phyloP scores from a whole-genome alignment of 2,888 invertebrate species.

The Colostygia pectinataria region DNA sequence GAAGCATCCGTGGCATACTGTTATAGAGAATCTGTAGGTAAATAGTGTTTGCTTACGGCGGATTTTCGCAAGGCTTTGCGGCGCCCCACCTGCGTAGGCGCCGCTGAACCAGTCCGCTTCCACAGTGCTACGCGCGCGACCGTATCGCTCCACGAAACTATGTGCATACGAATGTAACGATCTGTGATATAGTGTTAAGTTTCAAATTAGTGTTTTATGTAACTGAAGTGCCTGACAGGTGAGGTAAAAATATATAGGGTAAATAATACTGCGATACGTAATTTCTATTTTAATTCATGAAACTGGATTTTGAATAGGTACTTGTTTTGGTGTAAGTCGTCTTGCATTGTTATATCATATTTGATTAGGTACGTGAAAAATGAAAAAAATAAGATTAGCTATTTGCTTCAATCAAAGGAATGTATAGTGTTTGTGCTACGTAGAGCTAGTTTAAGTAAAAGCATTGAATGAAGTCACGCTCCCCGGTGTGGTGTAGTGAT shows the following conservation, averaged over 20 bases:
- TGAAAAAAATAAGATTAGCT: too few species aligned
- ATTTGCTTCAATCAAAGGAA: too few species aligned
- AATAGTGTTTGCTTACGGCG: constrained; percentile 43
- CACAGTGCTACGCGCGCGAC: constrained; percentile 59
- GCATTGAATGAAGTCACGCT: constrained; percentile 38
- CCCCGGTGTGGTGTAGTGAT: constrained; percentile 38
- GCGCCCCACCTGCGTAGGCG: constrained; percentile 72
- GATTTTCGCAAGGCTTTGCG: constrained; percentile 77
- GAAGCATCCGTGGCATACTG: constrained; percentile 7
- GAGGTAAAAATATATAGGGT: constrained; percentile 38
- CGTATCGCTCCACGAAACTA: constrained; percentile 54
- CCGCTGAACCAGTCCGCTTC: constrained; percentile 55
- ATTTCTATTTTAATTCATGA: constrained; percentile 50
- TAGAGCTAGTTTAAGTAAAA: constrained; percentile 1
- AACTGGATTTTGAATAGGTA: constrained; percentile 39
- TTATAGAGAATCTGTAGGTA: constrained; percentile 19
- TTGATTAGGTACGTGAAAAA: not conserved
- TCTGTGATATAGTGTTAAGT: constrained; percentile 80
- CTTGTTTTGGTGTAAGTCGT: constrained; percentile 13
- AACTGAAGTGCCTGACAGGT: constrained; percentile 51
- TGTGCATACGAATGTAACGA: constrained; percentile 69
- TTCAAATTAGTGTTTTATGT: constrained; percentile 57
- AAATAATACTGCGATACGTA: constrained; percentile 32
- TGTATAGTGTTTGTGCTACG: not conserved
- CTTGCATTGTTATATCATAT: constrained; percentile 14